Base-by-base conservation (phyloP, 2,113 vertebrate species). In the Tychaedon coryphoeus region DNA sequence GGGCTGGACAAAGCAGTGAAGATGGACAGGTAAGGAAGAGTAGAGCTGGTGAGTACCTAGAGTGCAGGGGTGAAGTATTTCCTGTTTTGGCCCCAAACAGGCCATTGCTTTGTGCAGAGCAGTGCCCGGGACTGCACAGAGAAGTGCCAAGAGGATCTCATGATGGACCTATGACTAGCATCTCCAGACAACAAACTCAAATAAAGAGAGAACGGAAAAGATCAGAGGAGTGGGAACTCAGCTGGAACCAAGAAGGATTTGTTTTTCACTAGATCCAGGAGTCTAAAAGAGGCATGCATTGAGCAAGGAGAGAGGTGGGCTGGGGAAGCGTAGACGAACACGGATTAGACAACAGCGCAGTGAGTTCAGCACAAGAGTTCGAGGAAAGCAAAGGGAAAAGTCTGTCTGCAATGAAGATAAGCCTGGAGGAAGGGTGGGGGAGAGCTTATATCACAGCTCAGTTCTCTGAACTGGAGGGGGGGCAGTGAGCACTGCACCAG, bases 401-500 rank as follows among this genome's bases (percentile, higher is more conserved):
- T 31, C 66, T 33, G 42, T 31, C 71, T 92, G 91, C 2, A 8
- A 67, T 22, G 38, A 69, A 81, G 90, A 96, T 91, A 95, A 91
- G 80, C 61, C 73, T 71, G 58, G 29, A 84, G 87, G 65, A 91
- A 94, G 93, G 90, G 87, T 43, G 62, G 64, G 62, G 86, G 73
- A 79, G 58, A 80, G 80, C 18, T 69, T 13, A 2, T 7, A 26
- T 56, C 86, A 86, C 71, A 54, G 33, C 71, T 61, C 76, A 65
- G 56, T 84, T 92, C 92, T 71, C 60, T 19, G 76, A 95, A 88
- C 71, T 23, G 58, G 18, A 65, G 24, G 11, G 14, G 28, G 29
- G 36, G 15, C 31, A 80, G 73, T 1, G 3, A 48, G 13, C 1
- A 0, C 65, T 61, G 70, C 9, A 6, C 22, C 0, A 0, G 75